Base-by-base conservation (phyloP, 2,797 vertebrate genomes). In the Protonibea diacanthus region DNA sequence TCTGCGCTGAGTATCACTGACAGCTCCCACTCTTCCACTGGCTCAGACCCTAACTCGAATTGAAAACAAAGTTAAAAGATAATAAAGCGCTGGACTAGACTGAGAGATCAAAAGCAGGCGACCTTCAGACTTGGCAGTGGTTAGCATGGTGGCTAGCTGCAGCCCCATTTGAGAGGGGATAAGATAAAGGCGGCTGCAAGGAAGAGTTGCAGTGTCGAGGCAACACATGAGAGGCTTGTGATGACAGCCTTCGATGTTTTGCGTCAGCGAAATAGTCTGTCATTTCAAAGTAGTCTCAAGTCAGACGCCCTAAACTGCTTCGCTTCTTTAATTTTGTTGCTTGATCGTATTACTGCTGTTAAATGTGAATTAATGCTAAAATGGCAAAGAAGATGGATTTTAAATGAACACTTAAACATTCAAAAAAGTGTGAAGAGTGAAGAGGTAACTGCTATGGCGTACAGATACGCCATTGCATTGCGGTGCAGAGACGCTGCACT, bases 51-150 rank as follows among this genome's bases (percentile, higher is more conserved):
- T 87, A 90, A 89, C 89, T 61, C 78, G 80, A 89, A 86, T 83
- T 87, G 86, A 91, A 92, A 94, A 91, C 90, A 93, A 91, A 93
- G 89, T 93, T 91, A 91, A 92, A 92, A 84, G 87, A 92, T 91
- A 92, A 93, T 93, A 86, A 90, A 92, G 83, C 23, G 56, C 58
- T 9, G 76, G 80, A 89, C 84, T 68, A 71, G 80, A 90, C 86
- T 75, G 61, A 81, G 76, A 72, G 88, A 90, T 88, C 80, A 82
- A 65, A 90, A 82, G 68, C 78, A 53, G 58, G 51, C 23, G 67
- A 93, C 92, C 92, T 93, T 94, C 90, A 93, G 86, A 85, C 69
- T 72, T 81, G 82, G 82, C 89, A 73, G 67, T 42, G 62, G 64
- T 72, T 77, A 69, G 67, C 51, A 27, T 73, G 9, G 52, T 1